Evolutionary conservation across 2,113 vertebrate species (phyloP), one percentile per base, ranked within the genome.

Genomic region (Ivindomyrus marchei): DNA sequence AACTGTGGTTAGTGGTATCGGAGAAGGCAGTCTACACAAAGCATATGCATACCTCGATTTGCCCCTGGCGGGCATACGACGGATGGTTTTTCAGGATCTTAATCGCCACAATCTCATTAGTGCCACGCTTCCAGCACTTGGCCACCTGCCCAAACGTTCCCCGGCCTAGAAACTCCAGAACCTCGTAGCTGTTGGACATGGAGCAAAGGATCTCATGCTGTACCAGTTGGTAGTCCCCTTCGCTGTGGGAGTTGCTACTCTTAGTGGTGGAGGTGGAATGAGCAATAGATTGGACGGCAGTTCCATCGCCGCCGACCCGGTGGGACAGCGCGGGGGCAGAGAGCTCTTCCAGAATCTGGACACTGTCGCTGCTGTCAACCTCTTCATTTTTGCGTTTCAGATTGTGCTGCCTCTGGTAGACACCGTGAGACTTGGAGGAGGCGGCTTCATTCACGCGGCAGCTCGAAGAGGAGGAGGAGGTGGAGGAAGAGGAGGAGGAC

Each of bases 1-100:
- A 31, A 52, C n/a, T 87, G n/a, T 39, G 11, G 10, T 49, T 36
- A 87, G 24, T n/a, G 15, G 49, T 6, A 53, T 31, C 27, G 11
- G 46, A 27, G 2, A 87, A 36, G 53, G 31, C 24, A 31, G 47
- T 39, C 56, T 27, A 39, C 62, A 90, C n/a, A 83, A 52, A 50
- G 1, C 24, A 31, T 17, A 49, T n/a, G 90, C 93, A 93, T 91
- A 99, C 98, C 95, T 99, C 98, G 66, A 99, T 99, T 94, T 99
- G 98, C 42, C 98, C 98, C 92, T 99, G 98, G 45, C 98, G 97
- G 83, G 98, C 98, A 2, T 99, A 99, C 0, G 98, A 99, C 0
- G 98, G 98, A 85, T 99, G 98, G 91, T 99, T 99, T 94, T 99
- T 99, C 92, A 99, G 92, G 93, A 99, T 99, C 93, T 99, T 99